These are phyloP conservation scores for Eupithecia inturbata DNA, from an alignment of 2,888 invertebrate genomes.

Conservation along the genomic window DNA sequence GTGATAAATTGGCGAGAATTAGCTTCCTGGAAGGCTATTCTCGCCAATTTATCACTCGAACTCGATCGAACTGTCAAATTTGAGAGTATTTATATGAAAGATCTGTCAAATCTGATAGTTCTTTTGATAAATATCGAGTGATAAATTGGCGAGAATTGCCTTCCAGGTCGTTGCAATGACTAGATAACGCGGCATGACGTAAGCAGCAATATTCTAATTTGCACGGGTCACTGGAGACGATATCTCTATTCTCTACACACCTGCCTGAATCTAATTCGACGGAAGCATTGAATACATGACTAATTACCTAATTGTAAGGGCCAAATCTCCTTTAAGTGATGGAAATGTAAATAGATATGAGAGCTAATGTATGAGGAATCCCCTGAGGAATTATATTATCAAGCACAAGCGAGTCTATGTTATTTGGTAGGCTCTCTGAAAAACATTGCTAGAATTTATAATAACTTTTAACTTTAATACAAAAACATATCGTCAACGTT, in stretches of 20 bases:
- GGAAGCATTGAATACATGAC: constrained; percentile 42
- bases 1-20: too few relatives aligned
- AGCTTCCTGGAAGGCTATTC: too few relatives aligned
- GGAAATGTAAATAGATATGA: neutral
- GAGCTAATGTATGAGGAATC: neutral
- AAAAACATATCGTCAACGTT: too few relatives aligned
- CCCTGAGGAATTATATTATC: neutral
- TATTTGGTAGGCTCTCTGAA: neutral
- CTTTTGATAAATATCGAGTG: too few relatives aligned
- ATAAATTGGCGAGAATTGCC: too few relatives aligned
- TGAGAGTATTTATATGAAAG: too few relatives aligned
- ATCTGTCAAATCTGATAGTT: too few relatives aligned
- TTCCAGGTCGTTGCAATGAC: constrained; percentile 45
- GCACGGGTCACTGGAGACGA: constrained; percentile 54
- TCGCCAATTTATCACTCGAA: too few relatives aligned
- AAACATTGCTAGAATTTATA: neutral
- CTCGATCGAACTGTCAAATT: too few relatives aligned
- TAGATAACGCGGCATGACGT: constrained; percentile 34
- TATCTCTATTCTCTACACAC: constrained; percentile 53
- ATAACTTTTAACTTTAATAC: neutral
- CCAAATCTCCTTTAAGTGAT: neutral
- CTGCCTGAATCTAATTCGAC: constrained; percentile 56
- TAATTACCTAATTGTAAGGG: constrained; percentile 16
- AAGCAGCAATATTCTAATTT: constrained; percentile 51
- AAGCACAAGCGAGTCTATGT: neutral